Evolutionary conservation across 1,140 invertebrate genomes (phyloP).

Genomic region (Dufourea novaeangliae): DNA sequence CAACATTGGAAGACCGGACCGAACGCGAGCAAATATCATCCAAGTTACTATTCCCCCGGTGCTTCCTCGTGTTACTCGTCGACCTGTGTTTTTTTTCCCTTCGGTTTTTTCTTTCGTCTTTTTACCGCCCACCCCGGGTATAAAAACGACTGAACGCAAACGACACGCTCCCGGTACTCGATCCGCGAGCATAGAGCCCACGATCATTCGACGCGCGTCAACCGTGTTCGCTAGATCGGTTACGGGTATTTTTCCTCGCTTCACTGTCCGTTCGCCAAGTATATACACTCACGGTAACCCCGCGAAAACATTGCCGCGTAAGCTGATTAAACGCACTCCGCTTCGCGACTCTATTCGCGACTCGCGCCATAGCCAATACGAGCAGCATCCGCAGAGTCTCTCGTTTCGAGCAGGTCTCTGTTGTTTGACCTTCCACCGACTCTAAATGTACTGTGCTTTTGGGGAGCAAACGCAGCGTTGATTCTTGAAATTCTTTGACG

Average conservation of each 20-base stretch:
- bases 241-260: no score
- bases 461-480: no score
- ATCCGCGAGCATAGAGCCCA: background rate
- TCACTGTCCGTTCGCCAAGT: background rate
- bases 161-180: background rate
- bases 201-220: constrained; percentile 34
- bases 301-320: background rate
- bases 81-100: background rate
- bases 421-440: no score
- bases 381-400: no score
- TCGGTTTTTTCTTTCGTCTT: background rate
- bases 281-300: no score
- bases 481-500: no score
- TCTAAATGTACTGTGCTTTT: no score
- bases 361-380: no score
- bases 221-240: background rate
- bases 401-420: no score
- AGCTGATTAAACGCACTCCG: constrained; percentile 24
- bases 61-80: constrained; percentile 13
- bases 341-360: background rate
- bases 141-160: constrained; percentile 39
- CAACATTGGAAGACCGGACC: constrained; percentile 57
- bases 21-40: constrained; percentile 56
- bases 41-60: constrained; percentile 18
- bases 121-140: constrained; percentile 9